Evolutionary conservation across 2,113 vertebrate genomes (phyloP).

Genomic region (Coregonus clupeaformis): DNA sequence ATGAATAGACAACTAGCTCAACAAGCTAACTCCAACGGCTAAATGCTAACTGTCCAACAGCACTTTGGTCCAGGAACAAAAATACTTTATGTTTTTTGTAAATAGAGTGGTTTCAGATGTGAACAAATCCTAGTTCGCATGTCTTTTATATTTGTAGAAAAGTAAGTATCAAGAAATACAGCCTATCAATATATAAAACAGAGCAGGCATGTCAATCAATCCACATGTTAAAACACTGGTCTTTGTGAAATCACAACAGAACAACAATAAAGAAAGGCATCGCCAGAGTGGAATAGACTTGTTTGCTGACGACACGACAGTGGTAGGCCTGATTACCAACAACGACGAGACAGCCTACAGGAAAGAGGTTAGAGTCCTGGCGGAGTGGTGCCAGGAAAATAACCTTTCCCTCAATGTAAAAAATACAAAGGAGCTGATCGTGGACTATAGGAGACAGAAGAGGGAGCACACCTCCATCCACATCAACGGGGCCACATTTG

Average conservation of each 20-base stretch:
- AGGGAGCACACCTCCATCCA: too few relatives aligned
- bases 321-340: too few relatives aligned
- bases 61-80: constrained; percentile 46
- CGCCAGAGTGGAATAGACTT: not conserved
- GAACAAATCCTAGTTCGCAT: constrained; percentile 23
- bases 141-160: constrained; percentile 18
- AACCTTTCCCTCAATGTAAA: too few relatives aligned
- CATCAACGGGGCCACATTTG: too few relatives aligned
- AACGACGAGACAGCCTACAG: too few relatives aligned
- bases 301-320: too few relatives aligned
- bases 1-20: constrained; percentile 40
- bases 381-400: too few relatives aligned
- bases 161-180: constrained; percentile 3
- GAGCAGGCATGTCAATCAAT: constrained; percentile 67
- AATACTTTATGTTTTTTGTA: constrained; percentile 26
- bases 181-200: constrained; percentile 39
- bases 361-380: too few relatives aligned
- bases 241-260: constrained; percentile 20
- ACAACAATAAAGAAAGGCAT: constrained; percentile 7
- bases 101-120: constrained; percentile 20
- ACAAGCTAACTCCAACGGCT: constrained; percentile 20
- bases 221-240: constrained; percentile 65
- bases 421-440: too few relatives aligned
- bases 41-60: constrained; percentile 12
- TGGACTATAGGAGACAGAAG: too few relatives aligned